phyloP scores from a whole-genome alignment of 2,797 vertebrate species.

The Caiman crocodilus region DNA sequence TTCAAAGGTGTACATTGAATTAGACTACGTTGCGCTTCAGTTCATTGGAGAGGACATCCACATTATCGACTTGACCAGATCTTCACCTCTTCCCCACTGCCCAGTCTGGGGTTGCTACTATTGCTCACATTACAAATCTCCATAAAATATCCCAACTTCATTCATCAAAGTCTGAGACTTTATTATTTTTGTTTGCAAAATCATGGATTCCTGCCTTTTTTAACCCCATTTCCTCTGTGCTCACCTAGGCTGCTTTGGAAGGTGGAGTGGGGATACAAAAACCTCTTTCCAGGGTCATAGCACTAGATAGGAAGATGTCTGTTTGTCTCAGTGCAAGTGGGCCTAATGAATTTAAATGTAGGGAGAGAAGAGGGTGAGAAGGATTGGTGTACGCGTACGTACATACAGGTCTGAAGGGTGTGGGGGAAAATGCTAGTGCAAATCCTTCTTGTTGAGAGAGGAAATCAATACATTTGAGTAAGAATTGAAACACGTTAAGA shows the following conservation, averaged over 20 bases:
- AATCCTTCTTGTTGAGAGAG: rapidly evolving
- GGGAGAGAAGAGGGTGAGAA: background rate
- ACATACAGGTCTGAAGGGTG: background rate
- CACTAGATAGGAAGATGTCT: rapidly evolving
- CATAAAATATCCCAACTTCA: background rate
- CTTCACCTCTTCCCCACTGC: background rate
- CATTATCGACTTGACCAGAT: background rate
- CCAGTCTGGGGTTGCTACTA: background rate
- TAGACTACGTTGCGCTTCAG: background rate
- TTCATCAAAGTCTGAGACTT: background rate
- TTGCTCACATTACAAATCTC: background rate
- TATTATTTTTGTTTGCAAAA: background rate
- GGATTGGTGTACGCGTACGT: rapidly evolving
- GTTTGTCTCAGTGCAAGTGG: background rate
- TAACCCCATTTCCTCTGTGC: background rate
- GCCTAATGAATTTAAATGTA: background rate
- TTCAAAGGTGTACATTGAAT: background rate
- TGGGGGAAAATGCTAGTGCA: rapidly evolving
- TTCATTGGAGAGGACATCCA: background rate
- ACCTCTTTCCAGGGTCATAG: rapidly evolving
- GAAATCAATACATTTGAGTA: background rate
- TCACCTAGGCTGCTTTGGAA: background rate
- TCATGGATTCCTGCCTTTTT: background rate
- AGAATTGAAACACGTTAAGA: slow-evolving; percentile 71
- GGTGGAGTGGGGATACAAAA: background rate